These are phyloP conservation scores for Cassiopea andromeda DNA, from an alignment of 30 jellyfish, hydroid and myxozoan species.

Conservation along the genomic window DNA sequence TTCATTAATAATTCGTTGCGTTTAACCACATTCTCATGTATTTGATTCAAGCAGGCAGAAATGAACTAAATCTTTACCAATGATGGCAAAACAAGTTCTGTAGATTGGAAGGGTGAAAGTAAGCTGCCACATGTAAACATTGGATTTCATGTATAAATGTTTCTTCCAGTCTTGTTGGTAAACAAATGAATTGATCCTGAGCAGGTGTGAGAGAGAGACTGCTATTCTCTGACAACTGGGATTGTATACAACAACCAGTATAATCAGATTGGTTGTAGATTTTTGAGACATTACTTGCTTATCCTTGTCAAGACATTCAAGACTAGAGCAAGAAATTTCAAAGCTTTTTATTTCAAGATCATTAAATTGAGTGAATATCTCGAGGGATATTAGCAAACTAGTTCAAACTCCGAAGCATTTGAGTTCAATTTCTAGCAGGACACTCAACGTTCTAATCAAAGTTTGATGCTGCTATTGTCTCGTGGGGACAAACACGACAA, in stretches of 20 bases:
- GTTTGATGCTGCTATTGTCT: not conserved
- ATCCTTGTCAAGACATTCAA: not conserved
- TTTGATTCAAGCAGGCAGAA: slow-evolving; percentile 27
- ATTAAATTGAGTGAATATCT: not conserved
- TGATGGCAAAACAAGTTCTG: not conserved
- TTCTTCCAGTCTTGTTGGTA: not conserved
- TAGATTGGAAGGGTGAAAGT: slow-evolving; percentile 4
- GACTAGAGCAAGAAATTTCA: not conserved
- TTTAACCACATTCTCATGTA: slow-evolving; percentile 28
- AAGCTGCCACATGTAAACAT: not conserved
- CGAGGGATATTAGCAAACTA: not conserved
- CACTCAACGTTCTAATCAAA: not conserved
- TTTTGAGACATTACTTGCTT: not conserved
- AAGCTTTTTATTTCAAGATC: not conserved
- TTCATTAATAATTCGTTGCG: slow-evolving; percentile 43
- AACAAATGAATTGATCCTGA: not conserved
- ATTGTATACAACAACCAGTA: not conserved
- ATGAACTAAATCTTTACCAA: slow-evolving; percentile 17
- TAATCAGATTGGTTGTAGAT: not conserved
- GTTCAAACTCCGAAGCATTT: not conserved
- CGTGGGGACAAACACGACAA: not conserved
- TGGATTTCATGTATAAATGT: not conserved
- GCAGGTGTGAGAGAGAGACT: not conserved
- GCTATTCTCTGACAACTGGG: not conserved
- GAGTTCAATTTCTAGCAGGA: not conserved